Conservation (phyloP, 2,888 invertebrate genomes). For the Ypsolopha scabrella region DNA sequence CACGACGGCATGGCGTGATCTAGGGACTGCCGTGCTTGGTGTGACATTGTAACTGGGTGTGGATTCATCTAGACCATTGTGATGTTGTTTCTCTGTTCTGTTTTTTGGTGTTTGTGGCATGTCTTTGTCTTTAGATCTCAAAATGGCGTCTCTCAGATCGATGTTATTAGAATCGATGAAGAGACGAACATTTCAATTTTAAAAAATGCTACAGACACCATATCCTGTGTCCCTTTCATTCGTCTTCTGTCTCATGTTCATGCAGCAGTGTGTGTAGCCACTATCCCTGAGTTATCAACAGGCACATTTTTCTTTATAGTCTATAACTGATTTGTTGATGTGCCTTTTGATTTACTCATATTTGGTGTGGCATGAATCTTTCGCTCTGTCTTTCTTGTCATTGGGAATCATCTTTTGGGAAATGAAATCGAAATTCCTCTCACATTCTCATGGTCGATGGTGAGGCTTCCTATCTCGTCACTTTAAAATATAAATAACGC, state of each 20-base stretch:
- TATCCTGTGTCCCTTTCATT: too few species aligned
- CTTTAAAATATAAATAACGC: conserved; percentile 17
- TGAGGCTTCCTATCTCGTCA: conserved; percentile 5
- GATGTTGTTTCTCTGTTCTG: background rate
- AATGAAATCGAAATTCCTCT: background rate
- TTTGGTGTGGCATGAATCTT: conserved; percentile 14
- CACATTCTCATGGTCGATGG: conserved; percentile 11
- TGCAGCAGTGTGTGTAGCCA: too few species aligned
- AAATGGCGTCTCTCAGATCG: too few species aligned
- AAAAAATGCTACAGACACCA: background rate
- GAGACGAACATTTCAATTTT: too few species aligned
- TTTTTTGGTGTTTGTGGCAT: conserved; percentile 10
- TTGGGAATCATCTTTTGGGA: background rate
- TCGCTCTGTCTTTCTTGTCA: conserved; percentile 3
- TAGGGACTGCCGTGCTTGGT: background rate
- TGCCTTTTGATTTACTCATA: too few species aligned
- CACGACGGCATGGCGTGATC: too few species aligned
- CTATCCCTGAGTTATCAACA: too few species aligned
- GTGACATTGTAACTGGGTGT: background rate
- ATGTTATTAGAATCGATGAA: background rate
- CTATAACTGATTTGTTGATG: too few species aligned
- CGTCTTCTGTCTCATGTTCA: too few species aligned
- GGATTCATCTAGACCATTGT: background rate
- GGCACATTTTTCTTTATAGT: too few species aligned
- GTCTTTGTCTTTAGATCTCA: conserved; percentile 7